A percentile compares a stretch with the other conserved stretches of the same genome.
Evolutionary conservation across 2,888 invertebrate species (phyloP).

Genomic region (Meteorus cinctellus): DNA sequence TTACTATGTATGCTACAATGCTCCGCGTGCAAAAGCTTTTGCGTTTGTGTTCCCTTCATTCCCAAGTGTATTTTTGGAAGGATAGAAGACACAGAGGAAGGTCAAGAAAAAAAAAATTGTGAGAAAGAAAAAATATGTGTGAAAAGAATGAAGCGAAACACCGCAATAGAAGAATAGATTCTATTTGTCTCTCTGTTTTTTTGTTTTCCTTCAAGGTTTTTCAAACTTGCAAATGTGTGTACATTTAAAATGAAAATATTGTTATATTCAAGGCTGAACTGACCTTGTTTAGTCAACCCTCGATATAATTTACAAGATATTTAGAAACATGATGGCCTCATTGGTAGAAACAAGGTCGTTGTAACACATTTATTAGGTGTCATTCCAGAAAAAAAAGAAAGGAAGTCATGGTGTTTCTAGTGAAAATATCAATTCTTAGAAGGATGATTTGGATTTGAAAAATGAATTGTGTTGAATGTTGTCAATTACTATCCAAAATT

Average conservation of each 20-base stretch:
- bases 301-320: not conserved
- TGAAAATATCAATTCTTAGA: too few relatives aligned
- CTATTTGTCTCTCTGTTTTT: not conserved
- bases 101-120: constrained; percentile 9
- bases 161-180: constrained; percentile 39
- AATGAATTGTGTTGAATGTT: too few relatives aligned
- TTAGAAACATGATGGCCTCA: not conserved
- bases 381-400: too few relatives aligned
- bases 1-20: constrained; percentile 7
- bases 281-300: constrained; percentile 10
- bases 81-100: constrained; percentile 13
- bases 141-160: constrained; percentile 41
- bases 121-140: constrained; percentile 21
- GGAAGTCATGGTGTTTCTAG: too few relatives aligned
- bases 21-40: constrained; percentile 1
- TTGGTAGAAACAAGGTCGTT: not conserved
- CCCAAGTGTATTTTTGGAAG: constrained; percentile 17
- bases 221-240: constrained; percentile 13
- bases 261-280: not conserved
- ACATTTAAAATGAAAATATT: not conserved
- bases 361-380: not conserved
- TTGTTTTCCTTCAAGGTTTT: not conserved
- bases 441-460: too few relatives aligned
- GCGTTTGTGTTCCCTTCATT: constrained; percentile 19
- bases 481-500: too few relatives aligned